phyloP scores from a whole-genome alignment of 2,113 vertebrate species.

The Progne subis region DNA sequence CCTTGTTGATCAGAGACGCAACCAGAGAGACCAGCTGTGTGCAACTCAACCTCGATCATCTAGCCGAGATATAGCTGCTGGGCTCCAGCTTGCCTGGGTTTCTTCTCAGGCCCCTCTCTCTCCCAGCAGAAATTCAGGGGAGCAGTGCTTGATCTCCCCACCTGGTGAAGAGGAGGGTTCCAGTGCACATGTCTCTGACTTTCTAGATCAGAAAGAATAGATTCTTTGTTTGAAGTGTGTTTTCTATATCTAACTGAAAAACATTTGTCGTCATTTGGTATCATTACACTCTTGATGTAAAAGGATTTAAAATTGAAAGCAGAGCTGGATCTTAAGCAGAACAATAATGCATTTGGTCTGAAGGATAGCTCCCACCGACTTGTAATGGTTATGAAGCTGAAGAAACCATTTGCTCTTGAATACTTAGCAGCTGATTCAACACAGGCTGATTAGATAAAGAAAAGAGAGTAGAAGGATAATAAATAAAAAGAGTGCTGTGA shows the following conservation, averaged over 20 bases:
- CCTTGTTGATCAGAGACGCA: conserved; percentile 37
- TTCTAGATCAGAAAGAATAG: neutral
- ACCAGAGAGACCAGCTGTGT: conserved; percentile 28
- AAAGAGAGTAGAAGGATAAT: conserved; percentile 34
- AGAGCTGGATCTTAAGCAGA: neutral
- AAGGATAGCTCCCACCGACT: neutral
- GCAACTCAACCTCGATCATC: neutral
- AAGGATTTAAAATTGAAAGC: conserved; percentile 12
- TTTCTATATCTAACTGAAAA: neutral
- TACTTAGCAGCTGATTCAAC: conserved; percentile 50
- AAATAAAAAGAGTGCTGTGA: conserved; percentile 4
- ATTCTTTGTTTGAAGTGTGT: neutral
- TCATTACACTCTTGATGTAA: neutral
- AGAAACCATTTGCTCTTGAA: conserved; percentile 30
- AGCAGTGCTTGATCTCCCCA: neutral
- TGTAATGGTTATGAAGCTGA: neutral
- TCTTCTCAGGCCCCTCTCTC: neutral
- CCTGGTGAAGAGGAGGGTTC: neutral
- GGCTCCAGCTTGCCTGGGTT: neutral
- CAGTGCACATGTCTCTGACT: neutral
- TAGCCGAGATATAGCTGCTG: neutral
- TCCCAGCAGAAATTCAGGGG: neutral
- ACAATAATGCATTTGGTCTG: neutral
- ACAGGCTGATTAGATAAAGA: conserved; percentile 52
- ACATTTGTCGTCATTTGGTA: neutral